Evolutionary conservation across 2,888 invertebrate genomes (phyloP).

Genomic region (Gastrophysa polygoni): DNA sequence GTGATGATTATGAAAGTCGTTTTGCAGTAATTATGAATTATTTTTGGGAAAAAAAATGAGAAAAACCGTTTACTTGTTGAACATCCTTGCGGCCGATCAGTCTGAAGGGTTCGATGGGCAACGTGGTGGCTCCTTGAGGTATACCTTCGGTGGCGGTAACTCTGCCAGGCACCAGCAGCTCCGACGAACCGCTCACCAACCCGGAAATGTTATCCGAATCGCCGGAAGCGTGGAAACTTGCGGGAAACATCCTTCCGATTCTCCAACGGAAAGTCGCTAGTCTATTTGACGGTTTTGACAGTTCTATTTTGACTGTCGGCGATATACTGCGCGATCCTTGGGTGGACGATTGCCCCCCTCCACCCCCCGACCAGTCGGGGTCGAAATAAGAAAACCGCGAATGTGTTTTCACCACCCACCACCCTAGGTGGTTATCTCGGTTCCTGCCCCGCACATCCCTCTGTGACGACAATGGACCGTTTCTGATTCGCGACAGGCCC

Average conservation of each 20-base stretch:
- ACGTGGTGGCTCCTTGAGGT: conserved; percentile 51
- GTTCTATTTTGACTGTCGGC: conserved; percentile 6
- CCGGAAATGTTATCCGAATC: conserved; percentile 39
- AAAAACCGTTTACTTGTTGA: conserved; percentile 51
- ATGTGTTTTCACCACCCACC: conserved; percentile 49
- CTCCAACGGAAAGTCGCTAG: conserved; percentile 5
- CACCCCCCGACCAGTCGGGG: not conserved
- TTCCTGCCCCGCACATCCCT: conserved; percentile 43
- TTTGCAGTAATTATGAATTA: too few relatives aligned
- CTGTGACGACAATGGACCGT: conserved; percentile 39
- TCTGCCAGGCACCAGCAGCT: conserved; percentile 53
- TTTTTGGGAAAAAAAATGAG: not conserved
- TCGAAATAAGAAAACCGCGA: not conserved
- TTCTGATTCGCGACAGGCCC: conserved; percentile 29
- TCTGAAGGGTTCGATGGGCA: conserved; percentile 46
- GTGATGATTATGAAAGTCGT: too few relatives aligned
- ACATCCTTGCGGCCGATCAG: conserved; percentile 52
- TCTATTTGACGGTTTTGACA: conserved; percentile 13
- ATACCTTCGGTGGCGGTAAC: conserved; percentile 51
- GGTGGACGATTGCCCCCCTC: too few relatives aligned
- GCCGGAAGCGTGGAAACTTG: conserved; percentile 38
- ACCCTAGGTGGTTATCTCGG: conserved; percentile 48
- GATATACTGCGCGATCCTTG: conserved; percentile 2
- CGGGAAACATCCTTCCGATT: conserved; percentile 44
- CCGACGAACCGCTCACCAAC: conserved; percentile 48